Evolutionary conservation across 2,113 vertebrate genomes (phyloP).

Genomic region (Coturnix japonica): DNA sequence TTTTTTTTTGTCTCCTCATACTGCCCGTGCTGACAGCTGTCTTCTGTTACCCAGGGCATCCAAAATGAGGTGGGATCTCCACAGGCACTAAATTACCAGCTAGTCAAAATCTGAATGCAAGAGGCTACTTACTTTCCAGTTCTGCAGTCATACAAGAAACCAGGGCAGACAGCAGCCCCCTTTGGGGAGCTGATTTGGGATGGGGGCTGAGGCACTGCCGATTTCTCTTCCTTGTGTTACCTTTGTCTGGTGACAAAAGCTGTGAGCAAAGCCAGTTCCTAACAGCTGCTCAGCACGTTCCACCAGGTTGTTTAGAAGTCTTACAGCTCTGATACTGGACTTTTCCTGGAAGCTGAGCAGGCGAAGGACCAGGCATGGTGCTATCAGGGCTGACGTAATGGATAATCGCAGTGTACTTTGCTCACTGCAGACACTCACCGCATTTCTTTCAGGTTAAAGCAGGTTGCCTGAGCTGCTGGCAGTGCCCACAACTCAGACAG

Average conservation of each 20-base stretch:
- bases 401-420: not conserved
- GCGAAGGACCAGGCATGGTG: not conserved
- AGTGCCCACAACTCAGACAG: not conserved
- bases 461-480: not conserved
- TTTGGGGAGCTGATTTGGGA: not conserved
- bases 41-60: not conserved
- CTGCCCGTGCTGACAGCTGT: not conserved
- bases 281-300: not conserved
- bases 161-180: not conserved
- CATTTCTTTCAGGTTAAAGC: not conserved
- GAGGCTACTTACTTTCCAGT: not conserved
- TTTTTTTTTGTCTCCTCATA: not conserved
- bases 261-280: not conserved
- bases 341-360: not conserved
- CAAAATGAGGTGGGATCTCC: not conserved
- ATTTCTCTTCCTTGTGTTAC: not conserved
- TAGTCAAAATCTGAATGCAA: not conserved
- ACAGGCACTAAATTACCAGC: not conserved
- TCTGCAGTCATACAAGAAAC: not conserved
- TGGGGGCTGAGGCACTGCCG: not conserved
- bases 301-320: not conserved
- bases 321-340: not conserved
- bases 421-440: not conserved
- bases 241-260: not conserved
- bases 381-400: not conserved